These are phyloP conservation scores for Dorcus hopei DNA, from an alignment of 2,888 invertebrate species.

Conservation along the genomic window DNA sequence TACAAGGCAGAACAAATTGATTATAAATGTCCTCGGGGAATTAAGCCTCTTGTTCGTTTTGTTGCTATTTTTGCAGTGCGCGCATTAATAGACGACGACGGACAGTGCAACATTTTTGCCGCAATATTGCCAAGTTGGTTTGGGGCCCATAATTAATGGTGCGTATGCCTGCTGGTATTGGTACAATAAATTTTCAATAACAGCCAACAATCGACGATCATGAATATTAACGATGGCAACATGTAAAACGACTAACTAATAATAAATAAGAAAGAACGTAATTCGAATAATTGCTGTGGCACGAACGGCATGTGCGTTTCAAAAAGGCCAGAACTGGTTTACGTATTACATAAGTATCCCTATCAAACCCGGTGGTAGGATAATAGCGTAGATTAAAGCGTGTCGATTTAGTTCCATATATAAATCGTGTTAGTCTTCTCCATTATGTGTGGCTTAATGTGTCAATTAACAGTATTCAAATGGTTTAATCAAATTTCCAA, in stretches of 20 bases:
- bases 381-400: slow-evolving; percentile 39
- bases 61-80: slow-evolving; percentile 1
- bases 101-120: background rate
- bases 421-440: slow-evolving; percentile 31
- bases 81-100: background rate
- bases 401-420: slow-evolving; percentile 40
- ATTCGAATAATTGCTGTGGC: background rate
- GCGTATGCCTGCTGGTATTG: background rate
- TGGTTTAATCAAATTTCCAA: slow-evolving; percentile 33
- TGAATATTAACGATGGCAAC: slow-evolving; percentile 1
- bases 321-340: slow-evolving; percentile 37
- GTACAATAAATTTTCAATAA: slow-evolving; percentile 7
- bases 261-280: background rate
- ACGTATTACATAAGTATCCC: slow-evolving; percentile 30
- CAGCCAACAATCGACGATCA: slow-evolving; percentile 7
- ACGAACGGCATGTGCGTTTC: slow-evolving; percentile 1
- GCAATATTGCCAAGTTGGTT: background rate
- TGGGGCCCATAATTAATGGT: background rate
- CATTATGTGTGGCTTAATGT: slow-evolving; percentile 38
- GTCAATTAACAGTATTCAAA: slow-evolving; percentile 44
- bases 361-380: slow-evolving; percentile 27
- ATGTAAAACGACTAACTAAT: background rate
- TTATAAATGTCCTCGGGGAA: slow-evolving; percentile 18
- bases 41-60: slow-evolving; percentile 1
- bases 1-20: slow-evolving; percentile 24